A percentile compares a stretch with the other conserved stretches of the same genome.
Evolutionary conservation across 2,888 invertebrate genomes (phyloP).

Genomic region (Megalurothrips usitatus): DNA sequence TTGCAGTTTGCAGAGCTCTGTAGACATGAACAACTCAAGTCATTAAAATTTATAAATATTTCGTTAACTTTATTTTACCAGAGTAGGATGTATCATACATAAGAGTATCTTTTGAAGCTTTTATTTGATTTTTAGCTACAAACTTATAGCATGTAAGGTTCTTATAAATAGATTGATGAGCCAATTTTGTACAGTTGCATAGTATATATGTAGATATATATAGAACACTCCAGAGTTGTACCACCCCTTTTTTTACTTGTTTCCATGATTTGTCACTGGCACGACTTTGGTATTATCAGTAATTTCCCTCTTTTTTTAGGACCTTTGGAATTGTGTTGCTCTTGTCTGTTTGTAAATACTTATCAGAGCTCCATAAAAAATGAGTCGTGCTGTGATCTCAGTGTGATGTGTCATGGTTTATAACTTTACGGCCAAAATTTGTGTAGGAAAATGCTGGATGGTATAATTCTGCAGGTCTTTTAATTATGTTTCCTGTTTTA

Average conservation of each 20-base stretch:
- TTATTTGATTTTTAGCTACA: not conserved
- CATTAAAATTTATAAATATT: conserved; percentile 16
- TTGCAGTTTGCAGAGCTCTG: not conserved
- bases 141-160: not conserved
- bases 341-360: conserved; percentile 12
- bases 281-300: conserved; percentile 18
- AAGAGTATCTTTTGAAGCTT: not conserved
- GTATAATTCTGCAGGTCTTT: not conserved
- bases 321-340: not conserved
- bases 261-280: conserved; percentile 19
- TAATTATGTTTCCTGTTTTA: not conserved
- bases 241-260: conserved; percentile 1
- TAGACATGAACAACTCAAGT: not conserved
- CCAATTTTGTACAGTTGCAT: conserved; percentile 18
- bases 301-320: not conserved
- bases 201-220: not conserved
- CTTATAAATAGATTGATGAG: not conserved
- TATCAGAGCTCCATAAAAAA: not conserved
- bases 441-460: not conserved
- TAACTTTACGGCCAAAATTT: conserved; percentile 11
- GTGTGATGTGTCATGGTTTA: conserved; percentile 17
- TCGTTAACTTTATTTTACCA: not conserved
- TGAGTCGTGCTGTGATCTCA: conserved; percentile 24
- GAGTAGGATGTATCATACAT: not conserved
- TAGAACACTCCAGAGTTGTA: not conserved